These are phyloP conservation scores for Sebastes kiyomatsui DNA, from an alignment of 2,797 vertebrate species.

Conservation along the genomic window DNA sequence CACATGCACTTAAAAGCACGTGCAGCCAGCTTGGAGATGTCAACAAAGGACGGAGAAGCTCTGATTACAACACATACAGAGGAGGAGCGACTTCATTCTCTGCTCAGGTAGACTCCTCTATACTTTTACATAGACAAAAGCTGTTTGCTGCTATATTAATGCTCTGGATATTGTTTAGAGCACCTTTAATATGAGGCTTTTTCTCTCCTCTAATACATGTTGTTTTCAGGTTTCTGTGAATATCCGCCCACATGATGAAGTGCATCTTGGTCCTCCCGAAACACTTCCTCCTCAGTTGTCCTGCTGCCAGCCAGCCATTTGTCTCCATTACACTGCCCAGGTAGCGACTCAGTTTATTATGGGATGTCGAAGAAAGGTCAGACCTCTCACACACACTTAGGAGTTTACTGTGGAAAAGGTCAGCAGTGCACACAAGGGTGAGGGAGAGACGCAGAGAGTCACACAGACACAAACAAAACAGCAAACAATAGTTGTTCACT, in stretches of 20 bases:
- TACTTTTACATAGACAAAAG: too few relatives aligned
- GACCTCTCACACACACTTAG: conserved; percentile 39
- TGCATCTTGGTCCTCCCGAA: not conserved
- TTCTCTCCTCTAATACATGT: not conserved
- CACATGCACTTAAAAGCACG: too few relatives aligned
- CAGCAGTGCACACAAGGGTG: not conserved
- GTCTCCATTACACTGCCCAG: conserved; percentile 22
- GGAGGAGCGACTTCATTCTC: too few relatives aligned
- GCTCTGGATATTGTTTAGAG: too few relatives aligned
- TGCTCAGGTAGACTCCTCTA: too few relatives aligned
- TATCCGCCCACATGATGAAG: not conserved
- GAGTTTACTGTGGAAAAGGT: conserved; percentile 46
- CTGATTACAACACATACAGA: too few relatives aligned
- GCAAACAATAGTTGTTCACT: not conserved
- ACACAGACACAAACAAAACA: not conserved
- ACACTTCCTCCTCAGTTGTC: not conserved
- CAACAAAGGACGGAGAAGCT: too few relatives aligned
- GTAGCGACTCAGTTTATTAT: conserved; percentile 28
- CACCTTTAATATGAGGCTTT: not conserved
- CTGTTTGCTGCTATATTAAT: too few relatives aligned
- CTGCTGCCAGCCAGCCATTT: conserved; percentile 16
- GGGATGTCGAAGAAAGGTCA: conserved; percentile 52
- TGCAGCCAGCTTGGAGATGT: too few relatives aligned
- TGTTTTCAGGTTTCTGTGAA: not conserved
- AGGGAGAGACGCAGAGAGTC: not conserved